Evolutionary conservation across 1,140 invertebrate genomes (phyloP).

Genomic region (Platyscapa corneri): DNA sequence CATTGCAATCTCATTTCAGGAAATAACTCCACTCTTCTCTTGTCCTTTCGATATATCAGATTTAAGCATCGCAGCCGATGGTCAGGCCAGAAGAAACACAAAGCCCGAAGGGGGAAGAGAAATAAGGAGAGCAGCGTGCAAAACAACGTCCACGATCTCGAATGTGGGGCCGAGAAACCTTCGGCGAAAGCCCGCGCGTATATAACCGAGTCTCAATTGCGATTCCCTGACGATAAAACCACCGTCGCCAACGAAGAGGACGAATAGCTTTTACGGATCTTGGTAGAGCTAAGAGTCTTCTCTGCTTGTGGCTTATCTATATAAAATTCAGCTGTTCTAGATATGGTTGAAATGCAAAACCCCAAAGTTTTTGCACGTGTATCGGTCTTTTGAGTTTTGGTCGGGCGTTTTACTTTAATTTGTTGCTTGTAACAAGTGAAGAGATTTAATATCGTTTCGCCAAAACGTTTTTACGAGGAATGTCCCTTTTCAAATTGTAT

Average conservation of each 20-base stretch:
- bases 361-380: no score
- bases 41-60: background rate
- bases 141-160: background rate
- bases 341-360: no score
- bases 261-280: background rate
- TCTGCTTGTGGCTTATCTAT: background rate
- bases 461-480: no score
- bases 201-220: background rate
- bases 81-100: background rate
- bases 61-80: background rate
- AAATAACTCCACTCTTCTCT: background rate
- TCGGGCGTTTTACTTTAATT: no score
- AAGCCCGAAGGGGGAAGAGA: background rate
- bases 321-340: background rate
- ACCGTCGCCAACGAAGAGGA: background rate
- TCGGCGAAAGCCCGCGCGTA: background rate
- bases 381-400: no score
- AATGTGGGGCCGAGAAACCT: background rate
- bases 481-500: no score
- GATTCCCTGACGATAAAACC: conserved; percentile 5
- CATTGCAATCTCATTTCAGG: background rate
- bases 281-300: background rate
- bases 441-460: no score
- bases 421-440: no score
- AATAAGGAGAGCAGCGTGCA: background rate